Evolutionary conservation across 2,113 vertebrate genomes (phyloP).

Genomic region (Ictalurus punctatus): DNA sequence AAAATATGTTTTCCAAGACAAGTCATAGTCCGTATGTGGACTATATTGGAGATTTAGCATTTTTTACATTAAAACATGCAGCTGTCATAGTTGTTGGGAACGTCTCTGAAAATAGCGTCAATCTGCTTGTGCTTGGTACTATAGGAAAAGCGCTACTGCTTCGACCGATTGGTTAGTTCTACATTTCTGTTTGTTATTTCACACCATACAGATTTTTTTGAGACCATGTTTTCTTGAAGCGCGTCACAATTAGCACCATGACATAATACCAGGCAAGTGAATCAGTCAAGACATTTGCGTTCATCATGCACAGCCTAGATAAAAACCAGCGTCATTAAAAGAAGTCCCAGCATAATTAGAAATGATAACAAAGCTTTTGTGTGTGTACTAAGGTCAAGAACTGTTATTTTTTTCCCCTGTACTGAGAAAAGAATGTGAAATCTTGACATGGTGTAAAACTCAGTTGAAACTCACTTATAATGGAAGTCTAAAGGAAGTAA

Average conservation of each 20-base stretch:
- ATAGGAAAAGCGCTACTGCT: neutral
- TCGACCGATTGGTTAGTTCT: no score
- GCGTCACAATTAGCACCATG: neutral
- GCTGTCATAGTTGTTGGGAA: slow-evolving; percentile 8
- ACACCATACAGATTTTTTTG: neutral
- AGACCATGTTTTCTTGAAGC: neutral
- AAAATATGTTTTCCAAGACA: slow-evolving; percentile 38
- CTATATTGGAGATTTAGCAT: neutral
- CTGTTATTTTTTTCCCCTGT: neutral
- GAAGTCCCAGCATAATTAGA: neutral
- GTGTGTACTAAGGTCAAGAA: neutral
- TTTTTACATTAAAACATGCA: slow-evolving; percentile 16
- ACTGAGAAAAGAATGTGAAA: neutral
- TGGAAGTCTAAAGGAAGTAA: neutral
- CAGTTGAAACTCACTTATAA: neutral
- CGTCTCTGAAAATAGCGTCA: neutral
- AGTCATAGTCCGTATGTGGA: neutral
- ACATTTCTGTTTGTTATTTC: neutral
- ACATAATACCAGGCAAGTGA: neutral
- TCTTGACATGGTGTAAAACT: no score
- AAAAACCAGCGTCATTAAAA: slow-evolving; percentile 11
- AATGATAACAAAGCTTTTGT: neutral
- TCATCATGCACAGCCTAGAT: neutral
- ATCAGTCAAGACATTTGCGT: neutral
- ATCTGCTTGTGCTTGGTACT: neutral